A percentile compares a stretch with the other conserved stretches of the same genome.
phyloP scores from a whole-genome alignment of 2,797 vertebrate genomes.

The Phoxinus dragarum region DNA sequence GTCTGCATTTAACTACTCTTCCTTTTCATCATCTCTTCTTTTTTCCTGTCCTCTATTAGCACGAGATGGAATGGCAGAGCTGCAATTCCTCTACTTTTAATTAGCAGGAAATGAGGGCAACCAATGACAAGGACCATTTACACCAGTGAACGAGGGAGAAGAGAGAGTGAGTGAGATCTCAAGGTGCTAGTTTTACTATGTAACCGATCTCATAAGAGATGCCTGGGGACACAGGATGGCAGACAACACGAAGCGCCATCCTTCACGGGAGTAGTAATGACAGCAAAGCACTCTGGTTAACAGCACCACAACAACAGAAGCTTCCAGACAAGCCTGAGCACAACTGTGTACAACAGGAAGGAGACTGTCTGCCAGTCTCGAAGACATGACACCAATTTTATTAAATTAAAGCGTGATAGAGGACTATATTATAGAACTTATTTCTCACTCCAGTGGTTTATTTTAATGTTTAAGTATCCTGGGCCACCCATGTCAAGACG shows the following conservation, averaged over 20 bases:
- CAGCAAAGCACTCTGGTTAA: constrained; percentile 35
- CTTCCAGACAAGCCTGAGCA: constrained; percentile 26
- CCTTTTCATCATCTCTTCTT: neutral
- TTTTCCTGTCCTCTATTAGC: constrained; percentile 4
- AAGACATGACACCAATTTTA: constrained; percentile 19
- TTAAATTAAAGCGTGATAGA: constrained; percentile 1
- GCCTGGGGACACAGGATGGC: constrained; percentile 47
- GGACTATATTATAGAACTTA: neutral
- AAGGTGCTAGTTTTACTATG: constrained; percentile 47
- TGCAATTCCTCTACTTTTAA: constrained; percentile 51
- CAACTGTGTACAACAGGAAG: constrained; percentile 3
- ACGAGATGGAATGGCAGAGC: neutral
- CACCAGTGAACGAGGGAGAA: constrained; percentile 55
- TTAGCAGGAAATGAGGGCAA: constrained; percentile 68
- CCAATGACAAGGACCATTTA: constrained; percentile 64
- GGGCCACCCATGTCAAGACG: neutral
- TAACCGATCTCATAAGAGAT: constrained; percentile 54
- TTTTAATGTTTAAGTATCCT: neutral
- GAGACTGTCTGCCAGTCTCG: neutral
- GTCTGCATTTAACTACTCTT: neutral
- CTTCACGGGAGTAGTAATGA: constrained; percentile 38
- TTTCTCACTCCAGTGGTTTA: neutral
- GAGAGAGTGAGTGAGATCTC: constrained; percentile 42
- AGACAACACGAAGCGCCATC: constrained; percentile 34
- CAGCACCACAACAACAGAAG: constrained; percentile 35